Evolutionary conservation across 2,888 invertebrate genomes (phyloP).

Genomic region (Emmelina monodactyla): DNA sequence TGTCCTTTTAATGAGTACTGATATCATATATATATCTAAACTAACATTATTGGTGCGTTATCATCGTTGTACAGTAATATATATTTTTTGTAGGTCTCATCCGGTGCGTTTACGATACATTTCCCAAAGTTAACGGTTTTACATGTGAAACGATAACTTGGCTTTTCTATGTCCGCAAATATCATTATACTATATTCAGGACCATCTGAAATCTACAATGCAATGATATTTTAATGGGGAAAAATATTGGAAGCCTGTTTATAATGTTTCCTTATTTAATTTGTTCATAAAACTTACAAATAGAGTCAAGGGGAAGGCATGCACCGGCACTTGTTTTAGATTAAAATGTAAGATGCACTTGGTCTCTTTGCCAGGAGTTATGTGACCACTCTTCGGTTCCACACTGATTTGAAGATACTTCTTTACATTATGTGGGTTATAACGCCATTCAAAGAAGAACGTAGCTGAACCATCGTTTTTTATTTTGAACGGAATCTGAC

Average conservation of each 20-base stretch:
- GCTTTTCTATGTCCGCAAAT: constrained; percentile 64
- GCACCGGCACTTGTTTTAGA: constrained; percentile 44
- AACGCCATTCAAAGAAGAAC: constrained; percentile 50
- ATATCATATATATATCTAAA: constrained; percentile 2
- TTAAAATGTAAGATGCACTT: constrained; percentile 41
- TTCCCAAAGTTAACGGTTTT: constrained; percentile 70
- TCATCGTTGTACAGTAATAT: constrained; percentile 42
- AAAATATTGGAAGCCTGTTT: background rate
- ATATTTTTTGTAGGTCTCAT: constrained; percentile 47
- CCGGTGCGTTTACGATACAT: constrained; percentile 66
- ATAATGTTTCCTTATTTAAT: no score
- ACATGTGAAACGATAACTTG: constrained; percentile 69
- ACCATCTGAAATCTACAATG: constrained; percentile 69
- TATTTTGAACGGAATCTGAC: constrained; percentile 41
- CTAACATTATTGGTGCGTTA: constrained; percentile 36
- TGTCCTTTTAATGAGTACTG: background rate
- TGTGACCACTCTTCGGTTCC: constrained; percentile 42
- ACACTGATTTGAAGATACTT: constrained; percentile 41
- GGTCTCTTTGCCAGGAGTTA: constrained; percentile 33
- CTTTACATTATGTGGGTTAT: constrained; percentile 31
- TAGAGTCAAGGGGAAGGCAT: constrained; percentile 40
- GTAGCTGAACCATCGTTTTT: constrained; percentile 52
- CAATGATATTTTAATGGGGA: constrained; percentile 1
- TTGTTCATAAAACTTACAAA: constrained; percentile 29
- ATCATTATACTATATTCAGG: constrained; percentile 68